phyloP scores from a whole-genome alignment of 2,888 invertebrate species.

The Laspeyria flexula region DNA sequence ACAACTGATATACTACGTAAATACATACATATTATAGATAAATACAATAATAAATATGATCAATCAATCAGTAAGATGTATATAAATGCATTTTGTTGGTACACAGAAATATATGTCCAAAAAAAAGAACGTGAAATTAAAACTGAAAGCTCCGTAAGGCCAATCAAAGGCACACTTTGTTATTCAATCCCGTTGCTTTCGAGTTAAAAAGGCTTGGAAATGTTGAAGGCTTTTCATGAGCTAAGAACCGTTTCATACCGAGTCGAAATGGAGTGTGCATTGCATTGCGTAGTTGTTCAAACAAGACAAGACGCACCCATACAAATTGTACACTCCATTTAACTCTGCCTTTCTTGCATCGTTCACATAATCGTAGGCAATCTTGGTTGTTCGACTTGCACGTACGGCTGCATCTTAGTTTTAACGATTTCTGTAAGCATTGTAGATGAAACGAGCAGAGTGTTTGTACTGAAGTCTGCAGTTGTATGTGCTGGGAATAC shows the following conservation, averaged over 20 bases:
- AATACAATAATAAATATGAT: too few species aligned
- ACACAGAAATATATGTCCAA: too few species aligned
- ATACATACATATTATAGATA: too few species aligned
- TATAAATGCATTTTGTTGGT: too few species aligned
- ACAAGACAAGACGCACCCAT: conserved; percentile 80
- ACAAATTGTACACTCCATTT: conserved; percentile 73
- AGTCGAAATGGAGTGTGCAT: conserved; percentile 75
- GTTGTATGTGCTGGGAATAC: too few species aligned
- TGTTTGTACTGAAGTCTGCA: neutral
- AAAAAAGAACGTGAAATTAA: conserved; percentile 39
- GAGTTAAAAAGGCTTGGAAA: conserved; percentile 58
- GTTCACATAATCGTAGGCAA: conserved; percentile 68
- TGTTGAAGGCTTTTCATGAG: conserved; percentile 63
- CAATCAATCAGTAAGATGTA: too few species aligned
- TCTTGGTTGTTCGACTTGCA: conserved; percentile 43
- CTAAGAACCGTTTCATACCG: conserved; percentile 69
- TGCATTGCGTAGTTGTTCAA: conserved; percentile 63
- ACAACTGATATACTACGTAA: too few species aligned
- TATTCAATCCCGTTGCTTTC: conserved; percentile 68
- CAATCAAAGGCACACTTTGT: conserved; percentile 69
- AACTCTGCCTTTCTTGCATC: conserved; percentile 58
- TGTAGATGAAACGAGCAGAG: conserved; percentile 6
- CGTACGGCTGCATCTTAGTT: conserved; percentile 27
- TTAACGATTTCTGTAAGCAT: conserved; percentile 32
- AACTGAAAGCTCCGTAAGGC: conserved; percentile 47